phyloP scores from a whole-genome alignment of 2,797 vertebrate species.

The Sebastes hopkinsi region DNA sequence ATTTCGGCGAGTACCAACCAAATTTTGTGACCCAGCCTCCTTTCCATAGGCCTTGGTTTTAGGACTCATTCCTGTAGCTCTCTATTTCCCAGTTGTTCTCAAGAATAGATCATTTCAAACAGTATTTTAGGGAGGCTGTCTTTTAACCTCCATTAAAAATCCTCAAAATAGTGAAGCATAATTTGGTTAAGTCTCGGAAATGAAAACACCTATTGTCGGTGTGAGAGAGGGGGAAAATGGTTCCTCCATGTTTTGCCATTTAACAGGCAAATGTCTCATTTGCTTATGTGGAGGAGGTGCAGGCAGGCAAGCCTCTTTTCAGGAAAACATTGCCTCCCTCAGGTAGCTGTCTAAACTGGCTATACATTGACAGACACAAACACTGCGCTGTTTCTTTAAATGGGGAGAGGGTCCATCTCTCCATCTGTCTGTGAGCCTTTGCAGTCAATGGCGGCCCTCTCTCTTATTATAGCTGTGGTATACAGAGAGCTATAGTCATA shows the following conservation, averaged over 20 bases:
- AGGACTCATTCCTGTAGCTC: too few species aligned
- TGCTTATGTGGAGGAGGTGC: background rate
- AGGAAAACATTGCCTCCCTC: slow-evolving; percentile 41
- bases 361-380: slow-evolving; percentile 51
- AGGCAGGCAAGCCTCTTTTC: slow-evolving; percentile 19
- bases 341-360: slow-evolving; percentile 14
- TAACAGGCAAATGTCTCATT: slow-evolving; percentile 6
- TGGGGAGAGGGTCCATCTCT: slow-evolving; percentile 63
- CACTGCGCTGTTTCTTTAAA: slow-evolving; percentile 78
- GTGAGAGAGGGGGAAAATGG: background rate
- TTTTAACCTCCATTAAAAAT: background rate
- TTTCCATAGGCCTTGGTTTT: too few species aligned
- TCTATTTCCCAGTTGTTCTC: background rate
- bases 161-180: background rate
- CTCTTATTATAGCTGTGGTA: slow-evolving; percentile 35
- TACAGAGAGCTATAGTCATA: slow-evolving; percentile 40
- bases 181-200: background rate
- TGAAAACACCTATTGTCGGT: background rate
- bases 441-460: slow-evolving; percentile 81
- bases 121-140: background rate
- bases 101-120: background rate
- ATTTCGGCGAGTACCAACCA: too few species aligned
- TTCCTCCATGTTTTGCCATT: slow-evolving; percentile 9
- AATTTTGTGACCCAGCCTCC: too few species aligned
- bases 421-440: slow-evolving; percentile 60